Conservation (phyloP, 2,888 invertebrate genomes). For the Thelaira solivaga region DNA sequence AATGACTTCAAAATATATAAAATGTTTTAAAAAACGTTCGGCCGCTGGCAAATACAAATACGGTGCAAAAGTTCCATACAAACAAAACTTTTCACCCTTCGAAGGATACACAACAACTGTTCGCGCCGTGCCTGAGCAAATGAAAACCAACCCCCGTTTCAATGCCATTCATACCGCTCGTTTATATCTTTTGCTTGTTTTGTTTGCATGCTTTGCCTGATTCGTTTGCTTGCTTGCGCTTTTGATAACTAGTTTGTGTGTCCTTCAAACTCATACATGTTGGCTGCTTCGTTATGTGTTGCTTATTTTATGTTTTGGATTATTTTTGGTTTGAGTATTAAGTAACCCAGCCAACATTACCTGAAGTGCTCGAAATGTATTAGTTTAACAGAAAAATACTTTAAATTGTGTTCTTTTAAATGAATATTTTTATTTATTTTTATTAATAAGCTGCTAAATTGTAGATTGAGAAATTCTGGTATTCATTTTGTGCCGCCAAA, state of each 20-base stretch:
- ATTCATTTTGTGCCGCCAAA: too few relatives aligned
- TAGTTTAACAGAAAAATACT: too few relatives aligned
- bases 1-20: constrained; percentile 60
- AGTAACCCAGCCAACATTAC: too few relatives aligned
- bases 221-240: constrained; percentile 33
- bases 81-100: constrained; percentile 77
- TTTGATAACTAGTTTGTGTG: constrained; percentile 23
- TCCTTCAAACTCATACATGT: background rate
- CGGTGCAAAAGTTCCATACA: constrained; percentile 72
- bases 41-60: constrained; percentile 68
- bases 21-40: constrained; percentile 66
- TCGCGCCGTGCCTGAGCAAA: constrained; percentile 70
- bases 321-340: too few relatives aligned
- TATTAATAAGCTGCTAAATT: too few relatives aligned
- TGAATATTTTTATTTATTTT: too few relatives aligned
- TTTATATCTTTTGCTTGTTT: constrained; percentile 25
- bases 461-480: too few relatives aligned
- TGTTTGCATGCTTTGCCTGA: constrained; percentile 14
- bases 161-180: constrained; percentile 57
- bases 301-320: background rate
- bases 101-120: constrained; percentile 78
- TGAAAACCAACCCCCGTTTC: constrained; percentile 72
- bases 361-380: too few relatives aligned
- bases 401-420: too few relatives aligned
- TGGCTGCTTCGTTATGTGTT: constrained; percentile 40